Evolutionary conservation across 1,140 invertebrate species (phyloP).

Genomic region (Coelopa frigida): DNA sequence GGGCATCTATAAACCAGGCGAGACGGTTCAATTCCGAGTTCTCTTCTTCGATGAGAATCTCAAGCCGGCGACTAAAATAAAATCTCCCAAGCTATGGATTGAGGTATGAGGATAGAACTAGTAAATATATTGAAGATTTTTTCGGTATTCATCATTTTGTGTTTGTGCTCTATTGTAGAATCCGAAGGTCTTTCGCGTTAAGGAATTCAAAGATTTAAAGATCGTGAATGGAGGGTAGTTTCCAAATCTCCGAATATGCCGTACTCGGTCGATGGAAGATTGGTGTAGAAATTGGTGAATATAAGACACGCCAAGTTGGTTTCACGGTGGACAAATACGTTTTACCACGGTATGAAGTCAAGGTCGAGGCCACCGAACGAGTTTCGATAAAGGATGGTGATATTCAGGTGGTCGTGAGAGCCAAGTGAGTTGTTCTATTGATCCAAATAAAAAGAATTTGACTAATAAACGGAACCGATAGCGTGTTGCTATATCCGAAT

Average conservation of each 20-base stretch:
- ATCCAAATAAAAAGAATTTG: constrained; percentile 66
- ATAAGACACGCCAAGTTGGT: constrained; percentile 20
- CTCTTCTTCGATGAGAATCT: constrained; percentile 71
- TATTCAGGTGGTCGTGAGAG: constrained; percentile 68
- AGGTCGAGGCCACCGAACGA: constrained; percentile 71
- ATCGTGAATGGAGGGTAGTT: constrained; percentile 60
- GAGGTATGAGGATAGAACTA: too few species aligned
- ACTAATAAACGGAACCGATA: constrained; percentile 71
- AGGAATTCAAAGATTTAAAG: constrained; percentile 67
- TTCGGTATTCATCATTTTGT: too few species aligned
- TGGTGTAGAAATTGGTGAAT: constrained; percentile 20
- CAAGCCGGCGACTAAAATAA: constrained; percentile 60
- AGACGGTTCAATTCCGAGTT: constrained; percentile 75
- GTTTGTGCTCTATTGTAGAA: too few species aligned
- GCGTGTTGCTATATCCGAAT: constrained; percentile 69
- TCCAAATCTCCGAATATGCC: constrained; percentile 73
- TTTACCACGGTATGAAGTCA: constrained; percentile 84
- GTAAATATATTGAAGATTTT: not conserved
- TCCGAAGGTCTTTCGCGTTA: too few species aligned
- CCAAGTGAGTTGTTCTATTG: constrained; percentile 58
- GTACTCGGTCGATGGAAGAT: constrained; percentile 81
- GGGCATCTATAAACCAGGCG: constrained; percentile 84
- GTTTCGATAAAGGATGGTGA: constrained; percentile 74
- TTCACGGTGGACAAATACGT: constrained; percentile 73
- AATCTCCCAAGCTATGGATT: constrained; percentile 51